Conservation (phyloP, 92 coral and sea anemone genomes). For the Phenganax subtilis region DNA sequence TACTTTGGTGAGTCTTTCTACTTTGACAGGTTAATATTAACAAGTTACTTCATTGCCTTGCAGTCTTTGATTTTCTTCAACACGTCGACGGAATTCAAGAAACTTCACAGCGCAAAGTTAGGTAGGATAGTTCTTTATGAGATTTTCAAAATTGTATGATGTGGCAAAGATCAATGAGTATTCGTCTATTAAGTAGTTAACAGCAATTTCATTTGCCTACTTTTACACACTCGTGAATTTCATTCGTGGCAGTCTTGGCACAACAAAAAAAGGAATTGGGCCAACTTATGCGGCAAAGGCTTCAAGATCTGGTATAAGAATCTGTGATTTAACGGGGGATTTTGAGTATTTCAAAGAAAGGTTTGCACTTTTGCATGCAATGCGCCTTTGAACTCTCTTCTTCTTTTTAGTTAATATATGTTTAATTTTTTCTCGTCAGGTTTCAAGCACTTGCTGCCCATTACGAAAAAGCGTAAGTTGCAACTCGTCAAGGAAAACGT, state of each 20-base stretch:
- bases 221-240: background rate
- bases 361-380: conserved; percentile 21
- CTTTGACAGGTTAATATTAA: background rate
- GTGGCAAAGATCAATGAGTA: background rate
- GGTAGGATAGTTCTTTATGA: background rate
- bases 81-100: conserved; percentile 80
- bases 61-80: conserved; percentile 94
- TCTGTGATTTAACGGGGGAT: conserved; percentile 86
- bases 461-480: conserved; percentile 85
- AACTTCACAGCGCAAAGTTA: conserved; percentile 29
- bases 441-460: conserved; percentile 72
- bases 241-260: conserved; percentile 63
- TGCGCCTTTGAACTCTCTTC: background rate
- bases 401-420: background rate
- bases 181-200: background rate
- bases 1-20: background rate
- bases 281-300: conserved; percentile 99
- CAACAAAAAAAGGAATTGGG: conserved; percentile 97
- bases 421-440: conserved; percentile 42
- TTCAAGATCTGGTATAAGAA: conserved; percentile 81
- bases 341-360: conserved; percentile 72
- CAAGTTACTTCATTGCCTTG: conserved; percentile 19
- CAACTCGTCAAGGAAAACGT: too few relatives aligned
- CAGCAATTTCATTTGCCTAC: background rate
- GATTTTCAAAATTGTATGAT: background rate